Base-by-base conservation (phyloP, 2,113 vertebrate genomes). In the Accipiter cooperii region DNA sequence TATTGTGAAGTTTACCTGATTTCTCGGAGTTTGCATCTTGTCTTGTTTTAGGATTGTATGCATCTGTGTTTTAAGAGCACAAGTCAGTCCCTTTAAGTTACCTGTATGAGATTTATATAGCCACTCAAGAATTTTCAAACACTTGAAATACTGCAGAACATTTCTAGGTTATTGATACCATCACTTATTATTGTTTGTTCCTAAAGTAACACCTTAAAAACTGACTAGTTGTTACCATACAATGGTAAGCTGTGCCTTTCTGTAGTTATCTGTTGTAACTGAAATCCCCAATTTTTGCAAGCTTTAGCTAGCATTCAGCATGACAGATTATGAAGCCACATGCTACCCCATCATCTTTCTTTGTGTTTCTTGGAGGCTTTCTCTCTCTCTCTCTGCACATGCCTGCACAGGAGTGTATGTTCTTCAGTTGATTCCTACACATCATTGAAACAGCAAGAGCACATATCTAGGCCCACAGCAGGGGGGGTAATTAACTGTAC, bases 401-500 rank as follows among this genome's bases (percentile, higher is more conserved):
- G 6, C 69, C 83, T 95, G 84, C 91, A 95, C 64, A 17, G 80
- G 88, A 81, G 52, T 33, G 33, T 76, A 65, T 44, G 84, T 58
- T 94, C 88, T 86, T 94, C 86, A 74, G 90, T 94, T 91, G 96
- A 76, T 97, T 96, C 95, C 93, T 85, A 97, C 87, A 97, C 89
- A 91, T 81, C 92, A 96, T 12, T 96, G 96, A 97, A 97, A 86
- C 93, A 93, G 96, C 49, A 60, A 96, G 95, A 88, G 93, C 84
- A 88, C 84, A 22, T 78, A 88, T 76, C 83, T 82, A 93, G 92
- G 84, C 55, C 75, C 88, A 55, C 94, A 96, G 97, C 97, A 94
- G 97, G 96, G 73, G 88, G 85, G 26, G 97, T 98, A 96, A 97
- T 97, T 97, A 97, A 96, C 91, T 91, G 87, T 77, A 74, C 79